These are phyloP conservation scores for Synergus gifuensis DNA, from an alignment of 2,888 invertebrate genomes.

Conservation along the genomic window DNA sequence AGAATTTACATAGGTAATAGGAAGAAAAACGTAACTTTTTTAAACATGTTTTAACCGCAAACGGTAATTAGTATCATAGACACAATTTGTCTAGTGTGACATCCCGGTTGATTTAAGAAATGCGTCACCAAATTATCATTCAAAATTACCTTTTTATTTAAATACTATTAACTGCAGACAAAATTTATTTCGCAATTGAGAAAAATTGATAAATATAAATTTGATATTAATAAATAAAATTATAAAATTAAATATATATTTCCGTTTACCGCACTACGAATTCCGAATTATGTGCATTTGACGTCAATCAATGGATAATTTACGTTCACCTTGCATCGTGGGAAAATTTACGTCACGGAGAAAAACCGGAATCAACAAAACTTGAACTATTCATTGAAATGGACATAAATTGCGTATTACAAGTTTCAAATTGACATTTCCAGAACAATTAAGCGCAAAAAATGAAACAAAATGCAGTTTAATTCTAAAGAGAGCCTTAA, in stretches of 20 bases:
- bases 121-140: constrained; percentile 1
- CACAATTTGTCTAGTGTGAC: background rate
- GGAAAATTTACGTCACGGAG: constrained; percentile 11
- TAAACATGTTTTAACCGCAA: constrained; percentile 1
- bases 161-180: background rate
- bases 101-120: background rate
- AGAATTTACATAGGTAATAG: background rate
- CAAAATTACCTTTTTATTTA: background rate
- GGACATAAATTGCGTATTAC: background rate
- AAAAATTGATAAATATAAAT: background rate
- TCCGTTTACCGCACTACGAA: background rate
- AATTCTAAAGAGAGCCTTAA: no score
- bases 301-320: background rate
- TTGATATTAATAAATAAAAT: background rate
- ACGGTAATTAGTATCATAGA: background rate
- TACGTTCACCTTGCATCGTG: background rate
- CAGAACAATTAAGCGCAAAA: background rate
- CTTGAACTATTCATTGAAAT: background rate
- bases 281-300: background rate
- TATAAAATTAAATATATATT: background rate
- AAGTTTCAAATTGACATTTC: background rate
- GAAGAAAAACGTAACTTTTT: background rate
- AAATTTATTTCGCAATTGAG: background rate
- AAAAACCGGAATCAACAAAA: constrained; percentile 17
- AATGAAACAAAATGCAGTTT: background rate